These are phyloP conservation scores for Lacerta viridis DNA, from an alignment of 2,797 vertebrate genomes.

Conservation along the genomic window DNA sequence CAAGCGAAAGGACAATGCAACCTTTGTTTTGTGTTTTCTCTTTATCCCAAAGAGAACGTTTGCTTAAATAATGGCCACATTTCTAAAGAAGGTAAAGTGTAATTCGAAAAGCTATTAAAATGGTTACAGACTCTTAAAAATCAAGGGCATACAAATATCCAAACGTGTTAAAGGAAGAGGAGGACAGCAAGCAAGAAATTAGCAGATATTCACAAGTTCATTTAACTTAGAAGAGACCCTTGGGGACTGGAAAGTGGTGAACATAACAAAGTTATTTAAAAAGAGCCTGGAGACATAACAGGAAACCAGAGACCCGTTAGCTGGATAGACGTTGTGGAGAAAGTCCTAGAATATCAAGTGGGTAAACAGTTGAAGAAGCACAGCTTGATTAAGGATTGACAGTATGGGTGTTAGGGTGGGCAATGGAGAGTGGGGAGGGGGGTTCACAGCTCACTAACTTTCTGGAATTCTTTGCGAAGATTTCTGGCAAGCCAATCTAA, in stretches of 20 bases:
- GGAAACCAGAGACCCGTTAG: constrained; percentile 69
- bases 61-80: constrained; percentile 25
- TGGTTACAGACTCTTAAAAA: constrained; percentile 60
- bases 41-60: constrained; percentile 45
- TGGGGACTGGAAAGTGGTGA: constrained; percentile 71
- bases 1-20: constrained; percentile 52
- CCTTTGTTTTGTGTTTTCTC: constrained; percentile 2
- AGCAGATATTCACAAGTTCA: constrained; percentile 73
- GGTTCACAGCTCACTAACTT: constrained; percentile 52
- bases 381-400: constrained; percentile 75
- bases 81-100: constrained; percentile 52
- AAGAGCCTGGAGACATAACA: constrained; percentile 74
- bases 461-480: constrained; percentile 55
- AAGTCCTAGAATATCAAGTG: constrained; percentile 72
- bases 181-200: constrained; percentile 70
- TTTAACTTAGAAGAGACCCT: constrained; percentile 74
- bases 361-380: constrained; percentile 70
- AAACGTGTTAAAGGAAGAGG: constrained; percentile 57
- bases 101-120: constrained; percentile 50
- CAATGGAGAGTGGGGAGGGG: background rate
- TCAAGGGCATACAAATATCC: constrained; percentile 55
- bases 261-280: constrained; percentile 69
- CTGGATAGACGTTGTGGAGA: constrained; percentile 67
- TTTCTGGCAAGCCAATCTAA: constrained; percentile 40
- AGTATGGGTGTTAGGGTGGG: constrained; percentile 29